Evolutionary conservation across 2,888 invertebrate species (phyloP).

Genomic region (Xanthia icteritia): DNA sequence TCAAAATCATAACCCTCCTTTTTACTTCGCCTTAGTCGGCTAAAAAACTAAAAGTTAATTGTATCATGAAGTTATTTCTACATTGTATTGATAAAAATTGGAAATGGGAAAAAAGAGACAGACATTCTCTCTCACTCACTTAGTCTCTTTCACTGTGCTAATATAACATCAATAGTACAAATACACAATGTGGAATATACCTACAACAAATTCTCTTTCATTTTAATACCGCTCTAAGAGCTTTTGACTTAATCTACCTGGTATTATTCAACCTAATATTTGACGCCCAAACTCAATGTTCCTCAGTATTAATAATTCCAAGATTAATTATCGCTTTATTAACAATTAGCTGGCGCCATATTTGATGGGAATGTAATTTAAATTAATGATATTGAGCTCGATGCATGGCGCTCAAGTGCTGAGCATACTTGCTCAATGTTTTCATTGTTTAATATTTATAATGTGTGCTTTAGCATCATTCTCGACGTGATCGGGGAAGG

Average conservation of each 20-base stretch:
- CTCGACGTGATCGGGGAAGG: slow-evolving; percentile 22
- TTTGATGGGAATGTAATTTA: slow-evolving; percentile 77
- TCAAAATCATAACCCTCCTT: too few relatives aligned
- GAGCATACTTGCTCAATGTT: slow-evolving; percentile 73
- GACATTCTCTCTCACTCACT: background rate
- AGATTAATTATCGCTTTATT: slow-evolving; percentile 77
- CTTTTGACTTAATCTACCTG: slow-evolving; percentile 56
- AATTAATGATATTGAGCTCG: slow-evolving; percentile 75
- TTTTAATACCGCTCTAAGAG: slow-evolving; percentile 42
- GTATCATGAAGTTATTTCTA: background rate
- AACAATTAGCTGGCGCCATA: slow-evolving; percentile 73
- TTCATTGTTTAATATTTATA: slow-evolving; percentile 63
- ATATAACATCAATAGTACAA: background rate
- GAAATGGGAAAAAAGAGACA: background rate
- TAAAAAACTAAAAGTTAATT: too few relatives aligned
- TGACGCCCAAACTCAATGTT: slow-evolving; percentile 52
- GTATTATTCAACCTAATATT: slow-evolving; percentile 54
- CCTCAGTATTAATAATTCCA: slow-evolving; percentile 64
- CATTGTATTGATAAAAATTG: background rate
- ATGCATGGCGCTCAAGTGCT: slow-evolving; percentile 72
- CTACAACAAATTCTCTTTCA: slow-evolving; percentile 27
- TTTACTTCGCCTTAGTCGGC: too few relatives aligned
- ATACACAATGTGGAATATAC: background rate
- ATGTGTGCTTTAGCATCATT: slow-evolving; percentile 34
- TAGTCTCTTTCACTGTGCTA: background rate